Evolutionary conservation across 2,113 vertebrate species (phyloP), one percentile per base, ranked within the genome.

Genomic region (Petroica traversi): DNA sequence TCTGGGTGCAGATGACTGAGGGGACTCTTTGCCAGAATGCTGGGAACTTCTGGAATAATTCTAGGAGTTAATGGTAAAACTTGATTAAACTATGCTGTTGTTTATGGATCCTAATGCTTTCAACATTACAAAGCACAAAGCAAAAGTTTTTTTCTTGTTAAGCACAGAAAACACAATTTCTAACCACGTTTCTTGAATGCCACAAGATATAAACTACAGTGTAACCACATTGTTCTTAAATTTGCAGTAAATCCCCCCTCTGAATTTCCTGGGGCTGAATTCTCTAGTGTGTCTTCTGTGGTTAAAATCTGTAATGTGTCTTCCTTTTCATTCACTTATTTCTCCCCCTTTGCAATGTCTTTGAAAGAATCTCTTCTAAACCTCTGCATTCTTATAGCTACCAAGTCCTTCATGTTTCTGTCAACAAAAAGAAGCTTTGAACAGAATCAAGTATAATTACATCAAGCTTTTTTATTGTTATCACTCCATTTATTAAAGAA

Each of bases 21-120:
- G 7, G 20, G 16, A 58, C 88, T 40, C 13, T 1, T 23, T 93
- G 59, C 71, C 86, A 41, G 77, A 85, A 46, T 17, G 52, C 61
- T 85, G 67, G 63, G 57, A 97, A 77, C 25, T 85, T 84, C 41
- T 51, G 52, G 61, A 72, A 92, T 72, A 89, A 59, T 85, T 82
- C 73, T 92, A 36, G 26, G 48, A 68, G 22, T 85, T 90, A 93
- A 94, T 62, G 93, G 63, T 80, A 95, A 95, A 84, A 57, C 41
- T 90, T 94, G 89, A 97, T 97, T 85, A 92, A 96, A 96, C 92
- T 73, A 77, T 64, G 63, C 25, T 84, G 93, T 77, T 95, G 46
- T 90, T 96, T 89, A 34, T 18, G 17, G 33, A 57, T 73, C 48
- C 81, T 92, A 89, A 78, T 94, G 57, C 24, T 93, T 97, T 96